Base-by-base conservation (phyloP, 2,113 vertebrate genomes). In the Erpornis zantholeuca region DNA sequence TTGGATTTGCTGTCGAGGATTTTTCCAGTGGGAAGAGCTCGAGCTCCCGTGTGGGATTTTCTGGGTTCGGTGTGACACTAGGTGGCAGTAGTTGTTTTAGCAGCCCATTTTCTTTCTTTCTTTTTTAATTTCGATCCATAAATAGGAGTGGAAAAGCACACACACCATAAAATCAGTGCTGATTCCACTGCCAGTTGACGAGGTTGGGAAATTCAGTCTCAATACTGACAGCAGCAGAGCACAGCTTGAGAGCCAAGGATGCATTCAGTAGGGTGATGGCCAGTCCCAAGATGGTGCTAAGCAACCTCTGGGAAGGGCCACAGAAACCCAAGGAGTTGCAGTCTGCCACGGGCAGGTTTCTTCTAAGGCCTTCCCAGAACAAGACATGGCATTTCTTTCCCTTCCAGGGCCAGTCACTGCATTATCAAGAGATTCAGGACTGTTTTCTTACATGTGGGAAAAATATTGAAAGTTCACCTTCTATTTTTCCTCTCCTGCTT, bases 71-170 rank as follows among this genome's bases (percentile, higher is more conserved):
- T 50, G 22, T 5, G 76, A 29, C 96, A 92, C 95, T 96, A 96
- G 95, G 85, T 97, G 93, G 95, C 96, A 97, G 47, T 75, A 71
- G 72, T 3, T 92, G 82, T 92, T 96, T 75, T 96, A 81, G 52
- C 78, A 96, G 88, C 29, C 42, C 75, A 35, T 45, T 81, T 45
- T 28, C 10, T 47, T 56, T 5, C 9, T 52, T 61, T 17, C 22
- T 40, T 33, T 71, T 68, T 64, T 3, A 47, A 64, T 54, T 90
- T 86, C 56, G 5, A 60, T 36, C 68, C 56, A 11, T 69, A 81
- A 88, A 56, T 20, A 81, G 56, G 68, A 56, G 53, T 35, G 54
- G 54, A 6, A 87, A 85, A 92, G 53, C 40, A 16, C 29, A 16
- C 29, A 23, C 12, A 7, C 11, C 38, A 56, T 38, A 69, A 84